phyloP scores from a whole-genome alignment of 2,797 vertebrate genomes.

The Arremon brunneinucha region DNA sequence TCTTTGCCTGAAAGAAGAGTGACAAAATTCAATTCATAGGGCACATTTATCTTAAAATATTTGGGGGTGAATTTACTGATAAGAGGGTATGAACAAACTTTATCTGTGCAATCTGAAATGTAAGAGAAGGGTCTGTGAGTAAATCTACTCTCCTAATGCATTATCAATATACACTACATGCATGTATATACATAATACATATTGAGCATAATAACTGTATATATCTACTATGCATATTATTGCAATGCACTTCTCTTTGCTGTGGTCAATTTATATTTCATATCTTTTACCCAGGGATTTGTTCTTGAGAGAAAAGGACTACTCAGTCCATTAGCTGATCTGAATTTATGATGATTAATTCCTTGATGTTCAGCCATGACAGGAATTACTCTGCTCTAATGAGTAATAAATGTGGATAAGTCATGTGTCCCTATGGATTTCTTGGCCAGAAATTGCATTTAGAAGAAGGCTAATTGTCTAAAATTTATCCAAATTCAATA shows the following conservation, averaged over 20 bases:
- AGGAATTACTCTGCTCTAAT: conserved; percentile 83
- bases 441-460: conserved; percentile 82
- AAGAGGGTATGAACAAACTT: background rate
- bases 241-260: background rate
- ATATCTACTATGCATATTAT: background rate
- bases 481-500: conserved; percentile 86
- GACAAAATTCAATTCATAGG: background rate
- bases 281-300: conserved; percentile 69
- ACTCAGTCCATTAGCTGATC: conserved; percentile 77
- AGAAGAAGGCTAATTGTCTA: conserved; percentile 80
- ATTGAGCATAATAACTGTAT: background rate
- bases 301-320: conserved; percentile 68
- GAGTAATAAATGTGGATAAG: conserved; percentile 83
- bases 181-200: background rate
- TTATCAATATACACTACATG: background rate
- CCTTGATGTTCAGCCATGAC: conserved; percentile 79
- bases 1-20: background rate
- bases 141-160: background rate
- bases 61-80: background rate
- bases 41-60: background rate
- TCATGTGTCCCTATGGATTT: conserved; percentile 78
- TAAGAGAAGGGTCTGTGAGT: background rate
- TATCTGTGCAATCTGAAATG: background rate
- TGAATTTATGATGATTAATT: conserved; percentile 83
- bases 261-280: conserved; percentile 71